phyloP scores from a whole-genome alignment of 2,113 vertebrate genomes.

The Pedetes capensis region DNA sequence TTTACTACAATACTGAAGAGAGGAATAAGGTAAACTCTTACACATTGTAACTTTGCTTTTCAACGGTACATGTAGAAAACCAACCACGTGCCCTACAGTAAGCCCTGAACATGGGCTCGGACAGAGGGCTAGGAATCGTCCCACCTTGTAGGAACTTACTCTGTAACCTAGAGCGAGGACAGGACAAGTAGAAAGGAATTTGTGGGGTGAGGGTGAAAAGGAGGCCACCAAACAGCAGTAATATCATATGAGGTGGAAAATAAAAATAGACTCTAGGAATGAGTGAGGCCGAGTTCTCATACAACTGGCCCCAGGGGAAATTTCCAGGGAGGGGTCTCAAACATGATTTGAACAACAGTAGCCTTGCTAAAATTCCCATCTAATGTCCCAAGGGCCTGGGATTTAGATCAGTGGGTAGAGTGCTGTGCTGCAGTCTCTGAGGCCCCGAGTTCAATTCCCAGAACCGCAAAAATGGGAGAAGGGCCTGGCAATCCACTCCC shows the following conservation, averaged over 20 bases:
- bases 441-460: no score
- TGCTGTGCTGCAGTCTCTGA: no score
- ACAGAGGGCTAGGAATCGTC: neutral
- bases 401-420: no score
- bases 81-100: no score
- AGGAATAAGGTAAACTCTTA: neutral
- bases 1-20: neutral
- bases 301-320: neutral
- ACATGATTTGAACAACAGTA: no score
- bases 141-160: neutral
- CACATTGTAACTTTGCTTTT: neutral
- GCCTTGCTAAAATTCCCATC: no score
- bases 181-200: neutral
- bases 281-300: neutral
- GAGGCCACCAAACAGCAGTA: neutral
- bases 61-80: neutral
- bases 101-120: neutral
- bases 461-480: no score
- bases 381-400: no score
- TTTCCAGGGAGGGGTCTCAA: no score
- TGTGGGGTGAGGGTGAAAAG: neutral
- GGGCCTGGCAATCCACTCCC: no score
- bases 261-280: neutral
- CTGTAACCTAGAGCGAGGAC: neutral
- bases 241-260: neutral